Evolutionary conservation across 2,888 invertebrate genomes (phyloP), one percentile per base, ranked within the genome.

Genomic region (Lasioglossum marginatum): DNA sequence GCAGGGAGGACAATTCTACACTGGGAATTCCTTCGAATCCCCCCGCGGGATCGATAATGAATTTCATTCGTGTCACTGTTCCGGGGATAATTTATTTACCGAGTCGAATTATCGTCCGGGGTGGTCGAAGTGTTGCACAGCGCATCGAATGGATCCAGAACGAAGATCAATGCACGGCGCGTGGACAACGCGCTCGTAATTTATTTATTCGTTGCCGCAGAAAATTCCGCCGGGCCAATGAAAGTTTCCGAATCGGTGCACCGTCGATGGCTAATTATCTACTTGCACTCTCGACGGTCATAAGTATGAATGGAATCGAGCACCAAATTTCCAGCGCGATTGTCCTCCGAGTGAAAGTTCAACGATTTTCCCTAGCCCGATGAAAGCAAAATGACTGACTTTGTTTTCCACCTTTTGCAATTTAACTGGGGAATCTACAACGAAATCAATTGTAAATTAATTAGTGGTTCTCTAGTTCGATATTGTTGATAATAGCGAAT

Each of bases 51-150:
- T 81, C 75, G 82, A 83, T 83, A 83, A 83, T 83, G 82, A 83
- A 83, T 83, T 83, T 83, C 81, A 76, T 83, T 71, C 81, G 48
- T 60, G 82, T 83, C 81, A 81, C 70, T 71, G 75, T 75, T 60
- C 71, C 16, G 75, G 8, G 40, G 75, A 83, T 83, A 83, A 83
- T 83, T 83, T 83, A 83, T 83, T 83, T 83, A 83, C 75, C 60
- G 75, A 63, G 27, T 37, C 75, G 70, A 70, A 75, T 60, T 75
- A 63, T 4, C 71, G 75, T 40, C 52, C 52, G 23, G 52, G 52
- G 8, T 23, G 52, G 52, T 1, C 52, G 48, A 82, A 80, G 80
- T 71, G 52, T 52, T 52, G 52, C 70, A 37, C 74, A 45, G 71
- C 63, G 40, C 0, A 71, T 57, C 40, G 82, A 81, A 72, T 81